A percentile compares a stretch with the other conserved stretches of the same genome.
Conservation (phyloP, 2,888 invertebrate species). For the Catotricha subobsoleta region DNA sequence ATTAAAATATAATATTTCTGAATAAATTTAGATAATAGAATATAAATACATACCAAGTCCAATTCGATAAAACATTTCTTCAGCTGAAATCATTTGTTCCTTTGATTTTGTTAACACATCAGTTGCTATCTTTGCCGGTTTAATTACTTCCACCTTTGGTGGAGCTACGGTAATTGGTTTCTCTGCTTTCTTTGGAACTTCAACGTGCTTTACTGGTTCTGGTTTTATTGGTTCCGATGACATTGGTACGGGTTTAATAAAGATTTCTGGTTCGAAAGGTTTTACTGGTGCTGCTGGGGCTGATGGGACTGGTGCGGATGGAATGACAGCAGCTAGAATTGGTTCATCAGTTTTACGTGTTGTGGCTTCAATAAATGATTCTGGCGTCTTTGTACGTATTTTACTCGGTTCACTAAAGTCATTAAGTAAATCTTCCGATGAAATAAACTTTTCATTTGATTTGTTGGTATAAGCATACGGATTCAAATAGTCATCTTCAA, state of each 20-base stretch:
- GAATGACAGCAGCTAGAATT: neutral
- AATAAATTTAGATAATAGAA: too few relatives aligned
- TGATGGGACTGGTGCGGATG: slow-evolving; percentile 10
- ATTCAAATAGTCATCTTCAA: slow-evolving; percentile 10
- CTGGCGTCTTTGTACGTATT: too few relatives aligned
- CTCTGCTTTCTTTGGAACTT: too few relatives aligned
- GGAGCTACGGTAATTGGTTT: too few relatives aligned
- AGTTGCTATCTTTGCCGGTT: too few relatives aligned
- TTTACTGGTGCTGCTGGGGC: neutral
- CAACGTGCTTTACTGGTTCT: neutral
- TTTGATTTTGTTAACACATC: slow-evolving; percentile 8
- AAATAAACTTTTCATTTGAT: slow-evolving; percentile 26
- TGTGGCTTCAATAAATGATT: slow-evolving; percentile 12
- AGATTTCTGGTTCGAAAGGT: neutral
- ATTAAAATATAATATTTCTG: too few relatives aligned
- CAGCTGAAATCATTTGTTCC: slow-evolving; percentile 31
- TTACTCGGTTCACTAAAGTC: slow-evolving; percentile 26
- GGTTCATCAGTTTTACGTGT: neutral
- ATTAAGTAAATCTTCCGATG: slow-evolving; percentile 26
- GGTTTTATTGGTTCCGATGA: slow-evolving; percentile 5
- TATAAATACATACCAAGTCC: slow-evolving; percentile 46
- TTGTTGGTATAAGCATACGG: slow-evolving; percentile 4
- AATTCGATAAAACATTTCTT: slow-evolving; percentile 45
- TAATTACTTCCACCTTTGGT: neutral
- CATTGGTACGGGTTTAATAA: neutral